These are phyloP conservation scores for Vidua chalybeata DNA, from an alignment of 2,113 vertebrate genomes.

Conservation along the genomic window DNA sequence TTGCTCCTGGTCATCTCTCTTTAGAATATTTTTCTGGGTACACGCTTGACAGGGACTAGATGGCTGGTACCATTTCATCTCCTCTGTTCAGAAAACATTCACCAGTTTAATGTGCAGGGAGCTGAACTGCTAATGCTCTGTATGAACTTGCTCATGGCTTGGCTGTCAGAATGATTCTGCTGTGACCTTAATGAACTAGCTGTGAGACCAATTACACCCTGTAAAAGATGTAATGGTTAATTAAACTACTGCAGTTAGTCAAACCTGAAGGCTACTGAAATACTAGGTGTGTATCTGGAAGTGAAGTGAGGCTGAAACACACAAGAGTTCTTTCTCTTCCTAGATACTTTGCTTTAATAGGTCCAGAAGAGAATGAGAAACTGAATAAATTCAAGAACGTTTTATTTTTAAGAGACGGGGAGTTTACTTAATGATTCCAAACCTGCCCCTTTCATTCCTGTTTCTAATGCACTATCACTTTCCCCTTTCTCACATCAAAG, in stretches of 20 bases:
- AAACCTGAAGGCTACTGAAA: neutral
- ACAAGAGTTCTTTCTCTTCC: neutral
- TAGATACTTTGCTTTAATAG: neutral
- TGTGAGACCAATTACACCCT: conserved; percentile 8
- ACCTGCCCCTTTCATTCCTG: conserved; percentile 12
- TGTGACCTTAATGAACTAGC: conserved; percentile 32
- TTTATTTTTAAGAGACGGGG: conserved; percentile 9
- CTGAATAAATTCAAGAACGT: neutral
- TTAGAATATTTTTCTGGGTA: neutral
- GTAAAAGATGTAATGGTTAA: conserved; percentile 37
- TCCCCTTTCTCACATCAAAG: conserved; percentile 15
- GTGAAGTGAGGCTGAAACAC: neutral
- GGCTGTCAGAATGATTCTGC: conserved; percentile 21
- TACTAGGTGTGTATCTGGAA: neutral
- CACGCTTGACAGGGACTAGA: neutral
- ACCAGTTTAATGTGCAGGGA: neutral
- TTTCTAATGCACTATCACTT: conserved; percentile 35
- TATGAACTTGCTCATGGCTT: conserved; percentile 5
- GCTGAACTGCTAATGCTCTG: neutral
- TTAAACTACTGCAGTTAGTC: conserved; percentile 20
- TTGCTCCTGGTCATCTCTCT: conserved; percentile 20
- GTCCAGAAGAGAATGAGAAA: neutral
- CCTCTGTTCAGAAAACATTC: neutral
- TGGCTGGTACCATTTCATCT: neutral
- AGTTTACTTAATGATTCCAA: conserved; percentile 15